Evolutionary conservation across 2,888 invertebrate genomes (phyloP), one percentile per base, ranked within the genome.

Genomic region (Zaprionus obscuricornis): DNA sequence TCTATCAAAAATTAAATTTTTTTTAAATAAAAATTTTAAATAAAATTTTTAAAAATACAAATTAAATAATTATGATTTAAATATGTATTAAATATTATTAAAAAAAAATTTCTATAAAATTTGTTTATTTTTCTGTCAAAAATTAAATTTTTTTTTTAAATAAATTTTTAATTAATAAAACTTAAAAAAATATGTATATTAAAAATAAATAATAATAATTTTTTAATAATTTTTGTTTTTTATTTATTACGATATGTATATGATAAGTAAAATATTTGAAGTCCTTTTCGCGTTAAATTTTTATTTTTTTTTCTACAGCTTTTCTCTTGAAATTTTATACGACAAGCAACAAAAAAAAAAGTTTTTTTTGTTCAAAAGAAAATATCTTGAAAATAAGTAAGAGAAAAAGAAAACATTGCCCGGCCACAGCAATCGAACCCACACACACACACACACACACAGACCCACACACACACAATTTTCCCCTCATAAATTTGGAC

Each of bases 371-470:
- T n/a, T n/a, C 18, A 31, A 36, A 26, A 64, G 54, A 51, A 65
- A 68, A 58, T 65, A 60, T 36, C 40, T 52, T 13, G 45, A 64
- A 62, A 77, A 73, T 68, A 36, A n/a, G n/a, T n/a, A n/a, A n/a
- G n/a, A n/a, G n/a, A n/a, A n/a, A n/a, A n/a, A n/a, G 29, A 62
- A 84, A 76, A 72, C 58, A 49, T 49, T 43, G 45, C 56, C 47
- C 7, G 55, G 50, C 54, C 54, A 36, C 51, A 65, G n/a, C n/a
- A n/a, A 51, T 39, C 14, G 49, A 49, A 47, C 47, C 63, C 56
- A 54, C 39, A 57, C 58, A 58, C 34, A 46, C 11, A 34, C 13
- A 10, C 27, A n/a, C n/a, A n/a, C n/a, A n/a, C 20, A 27, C 34
- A 11, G 31, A 34, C 34, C 26, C 26, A 11, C 7, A 5, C 29